Evolutionary conservation across 1,140 invertebrate genomes (phyloP).

Genomic region (Procambarus virginalis): DNA sequence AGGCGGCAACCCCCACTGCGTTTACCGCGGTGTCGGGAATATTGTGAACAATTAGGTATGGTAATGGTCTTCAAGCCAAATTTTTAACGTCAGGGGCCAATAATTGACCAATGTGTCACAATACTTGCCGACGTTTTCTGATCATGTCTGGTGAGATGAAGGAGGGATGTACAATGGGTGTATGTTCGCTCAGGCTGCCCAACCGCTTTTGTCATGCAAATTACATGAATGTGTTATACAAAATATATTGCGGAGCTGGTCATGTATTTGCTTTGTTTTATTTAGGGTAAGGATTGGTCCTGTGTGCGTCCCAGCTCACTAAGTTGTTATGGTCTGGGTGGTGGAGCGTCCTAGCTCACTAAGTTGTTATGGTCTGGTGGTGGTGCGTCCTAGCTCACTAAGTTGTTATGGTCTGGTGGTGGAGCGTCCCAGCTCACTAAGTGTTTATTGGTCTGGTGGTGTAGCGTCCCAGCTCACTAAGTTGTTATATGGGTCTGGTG

Average conservation of each 20-base stretch:
- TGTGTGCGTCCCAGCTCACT: too few species aligned
- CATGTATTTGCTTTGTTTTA: background rate
- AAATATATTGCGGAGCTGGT: slow-evolving; percentile 51
- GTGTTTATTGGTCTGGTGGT: too few species aligned
- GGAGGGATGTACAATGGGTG: slow-evolving; percentile 39
- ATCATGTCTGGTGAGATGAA: slow-evolving; percentile 39
- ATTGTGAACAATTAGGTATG: slow-evolving; percentile 63
- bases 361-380: background rate
- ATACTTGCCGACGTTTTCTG: slow-evolving; percentile 44
- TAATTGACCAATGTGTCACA: slow-evolving; percentile 53
- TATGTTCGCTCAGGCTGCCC: slow-evolving; percentile 29
- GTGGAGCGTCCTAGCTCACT: background rate
- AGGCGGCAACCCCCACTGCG: slow-evolving; percentile 51
- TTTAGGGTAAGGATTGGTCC: background rate
- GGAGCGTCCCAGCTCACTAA: too few species aligned
- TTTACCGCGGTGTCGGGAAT: slow-evolving; percentile 51
- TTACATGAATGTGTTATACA: slow-evolving; percentile 60
- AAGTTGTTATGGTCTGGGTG: slow-evolving; percentile 2
- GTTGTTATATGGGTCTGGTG: background rate
- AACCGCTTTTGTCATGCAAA: slow-evolving; percentile 62
- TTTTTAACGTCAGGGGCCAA: slow-evolving; percentile 43
- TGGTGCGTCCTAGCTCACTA: too few species aligned
- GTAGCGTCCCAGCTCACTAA: background rate
- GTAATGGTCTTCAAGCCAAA: slow-evolving; percentile 49
- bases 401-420: too few species aligned